Percentiles rank a stretch among this genome's conserved stretches.
Conservation (phyloP, 35 echinoderm and acorn worm genomes). For the Apostichopus parvimensis region DNA sequence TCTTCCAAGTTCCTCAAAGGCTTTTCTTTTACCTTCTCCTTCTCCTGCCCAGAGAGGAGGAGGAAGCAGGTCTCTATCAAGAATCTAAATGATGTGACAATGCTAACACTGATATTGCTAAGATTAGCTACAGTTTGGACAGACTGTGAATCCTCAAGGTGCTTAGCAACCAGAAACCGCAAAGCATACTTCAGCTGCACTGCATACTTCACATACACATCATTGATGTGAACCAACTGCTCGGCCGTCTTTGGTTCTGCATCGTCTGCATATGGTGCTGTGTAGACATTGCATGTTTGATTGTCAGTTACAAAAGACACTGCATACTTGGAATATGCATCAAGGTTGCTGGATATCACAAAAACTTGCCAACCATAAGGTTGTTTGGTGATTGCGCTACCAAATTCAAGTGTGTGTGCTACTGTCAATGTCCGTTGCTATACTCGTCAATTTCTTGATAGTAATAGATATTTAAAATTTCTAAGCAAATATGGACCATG, state of each 20-base stretch:
- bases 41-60: neutral
- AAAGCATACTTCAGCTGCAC: constrained; percentile 31
- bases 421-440: no score
- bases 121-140: neutral
- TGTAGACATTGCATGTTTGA: no score
- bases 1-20: constrained; percentile 21
- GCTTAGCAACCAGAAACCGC: neutral
- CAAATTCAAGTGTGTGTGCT: no score
- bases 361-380: no score
- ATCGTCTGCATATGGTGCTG: no score
- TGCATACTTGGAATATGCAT: no score
- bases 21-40: neutral
- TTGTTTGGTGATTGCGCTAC: no score
- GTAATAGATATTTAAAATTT: no score
- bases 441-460: no score
- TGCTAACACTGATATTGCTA: neutral
- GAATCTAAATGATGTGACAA: neutral
- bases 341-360: no score
- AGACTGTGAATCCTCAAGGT: neutral
- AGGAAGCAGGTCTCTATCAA: neutral
- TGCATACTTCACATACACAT: constrained; percentile 28
- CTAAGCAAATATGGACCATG: no score
- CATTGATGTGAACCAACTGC: neutral
- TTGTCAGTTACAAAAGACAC: no score
- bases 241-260: neutral